Conservation (phyloP, 2,113 vertebrate genomes). For the Fregata magnificens region DNA sequence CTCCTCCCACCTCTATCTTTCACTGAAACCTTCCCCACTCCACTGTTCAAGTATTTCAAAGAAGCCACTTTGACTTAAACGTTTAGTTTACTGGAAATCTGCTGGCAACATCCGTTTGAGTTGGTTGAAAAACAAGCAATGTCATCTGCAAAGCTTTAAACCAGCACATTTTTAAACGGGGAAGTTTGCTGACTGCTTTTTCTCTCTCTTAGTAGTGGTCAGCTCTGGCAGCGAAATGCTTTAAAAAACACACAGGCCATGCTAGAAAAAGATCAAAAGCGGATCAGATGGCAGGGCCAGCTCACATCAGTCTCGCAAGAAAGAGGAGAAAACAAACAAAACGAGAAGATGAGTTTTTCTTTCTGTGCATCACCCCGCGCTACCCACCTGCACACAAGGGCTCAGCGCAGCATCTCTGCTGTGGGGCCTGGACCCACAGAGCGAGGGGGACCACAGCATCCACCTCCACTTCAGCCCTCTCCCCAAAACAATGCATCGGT, state of each 20-base stretch:
- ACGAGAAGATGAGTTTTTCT: background rate
- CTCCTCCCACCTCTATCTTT: background rate
- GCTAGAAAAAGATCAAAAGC: conserved; percentile 59
- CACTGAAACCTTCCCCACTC: background rate
- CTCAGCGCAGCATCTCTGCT: background rate
- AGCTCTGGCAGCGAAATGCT: background rate
- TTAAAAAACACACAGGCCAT: background rate
- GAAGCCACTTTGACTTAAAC: conserved; percentile 42
- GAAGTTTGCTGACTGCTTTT: conserved; percentile 16
- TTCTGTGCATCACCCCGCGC: rapidly evolving
- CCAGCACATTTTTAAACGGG: conserved; percentile 2
- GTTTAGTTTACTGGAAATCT: conserved; percentile 67
- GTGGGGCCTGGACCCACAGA: rapidly evolving
- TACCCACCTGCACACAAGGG: background rate
- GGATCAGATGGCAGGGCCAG: background rate
- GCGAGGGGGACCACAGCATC: rapidly evolving
- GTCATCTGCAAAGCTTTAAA: conserved; percentile 54
- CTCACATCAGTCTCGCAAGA: background rate
- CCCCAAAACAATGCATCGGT: rapidly evolving
- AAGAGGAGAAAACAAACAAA: conserved; percentile 31
- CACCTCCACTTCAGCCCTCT: background rate
- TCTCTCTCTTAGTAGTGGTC: conserved; percentile 13
- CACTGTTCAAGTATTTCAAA: conserved; percentile 23
- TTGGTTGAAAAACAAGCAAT: conserved; percentile 45
- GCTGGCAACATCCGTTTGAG: background rate